Conservation (phyloP, 2,888 invertebrate genomes). For the Metallyticus violacea region DNA sequence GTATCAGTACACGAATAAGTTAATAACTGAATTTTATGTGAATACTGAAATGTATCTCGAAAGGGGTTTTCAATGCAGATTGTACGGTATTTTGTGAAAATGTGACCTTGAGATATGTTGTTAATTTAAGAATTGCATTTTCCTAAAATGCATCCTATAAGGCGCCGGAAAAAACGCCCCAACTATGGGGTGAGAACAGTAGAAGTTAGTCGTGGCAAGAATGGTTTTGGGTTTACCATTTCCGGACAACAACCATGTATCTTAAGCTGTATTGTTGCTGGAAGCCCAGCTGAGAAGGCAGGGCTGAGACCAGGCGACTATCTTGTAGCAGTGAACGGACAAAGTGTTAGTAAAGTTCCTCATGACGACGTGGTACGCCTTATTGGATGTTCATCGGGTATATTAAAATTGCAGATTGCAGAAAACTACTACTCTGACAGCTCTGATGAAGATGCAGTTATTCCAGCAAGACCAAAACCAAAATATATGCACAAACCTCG, state of each 20-base stretch:
- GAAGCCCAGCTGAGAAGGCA: constrained; percentile 86
- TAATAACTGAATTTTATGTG: background rate
- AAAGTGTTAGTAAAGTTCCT: constrained; percentile 85
- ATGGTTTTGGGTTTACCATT: constrained; percentile 97
- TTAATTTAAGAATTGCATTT: background rate
- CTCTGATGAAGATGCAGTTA: constrained; percentile 71
- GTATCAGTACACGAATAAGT: background rate
- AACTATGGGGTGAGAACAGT: constrained; percentile 77
- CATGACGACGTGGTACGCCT: constrained; percentile 92
- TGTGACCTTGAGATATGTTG: constrained; percentile 7
- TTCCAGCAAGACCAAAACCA: constrained; percentile 57
- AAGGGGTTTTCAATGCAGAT: background rate
- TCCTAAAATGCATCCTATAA: constrained; percentile 56
- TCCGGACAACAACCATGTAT: constrained; percentile 96
- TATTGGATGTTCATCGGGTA: constrained; percentile 82
- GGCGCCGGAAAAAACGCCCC: constrained; percentile 66
- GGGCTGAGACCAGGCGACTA: constrained; percentile 91
- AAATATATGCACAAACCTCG: constrained; percentile 57
- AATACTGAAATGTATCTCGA: background rate
- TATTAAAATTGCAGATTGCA: constrained; percentile 81
- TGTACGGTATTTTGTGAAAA: background rate
- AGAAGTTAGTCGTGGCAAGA: constrained; percentile 79
- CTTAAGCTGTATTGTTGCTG: constrained; percentile 85
- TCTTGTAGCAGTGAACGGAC: constrained; percentile 85
- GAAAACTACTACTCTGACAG: constrained; percentile 83